Evolutionary conservation across 1,140 invertebrate genomes (phyloP).

Genomic region (Scaptomyza montana): DNA sequence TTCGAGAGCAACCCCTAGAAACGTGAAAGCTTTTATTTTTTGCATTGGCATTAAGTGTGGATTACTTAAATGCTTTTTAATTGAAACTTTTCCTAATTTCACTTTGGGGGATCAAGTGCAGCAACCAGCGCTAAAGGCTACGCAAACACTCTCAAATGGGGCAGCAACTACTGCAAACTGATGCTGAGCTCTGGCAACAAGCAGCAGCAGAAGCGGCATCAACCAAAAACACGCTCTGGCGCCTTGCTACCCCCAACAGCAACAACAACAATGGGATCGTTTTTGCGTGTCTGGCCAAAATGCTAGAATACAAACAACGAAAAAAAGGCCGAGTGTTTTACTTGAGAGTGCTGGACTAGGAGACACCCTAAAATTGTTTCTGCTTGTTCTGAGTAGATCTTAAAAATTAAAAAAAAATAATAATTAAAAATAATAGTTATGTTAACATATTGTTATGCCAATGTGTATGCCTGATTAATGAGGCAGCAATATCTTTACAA

Average conservation of each 20-base stretch:
- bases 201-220: conserved; percentile 2
- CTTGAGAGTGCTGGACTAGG: neutral
- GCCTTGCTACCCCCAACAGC: conserved; percentile 63
- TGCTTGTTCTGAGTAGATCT: too few species aligned
- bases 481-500: too few species aligned
- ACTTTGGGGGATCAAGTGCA: conserved; percentile 80
- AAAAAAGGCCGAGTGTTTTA: neutral
- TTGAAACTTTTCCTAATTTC: conserved; percentile 82
- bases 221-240: conserved; percentile 65
- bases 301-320: conserved; percentile 28
- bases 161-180: conserved; percentile 2
- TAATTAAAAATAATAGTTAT: too few species aligned
- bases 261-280: conserved; percentile 56
- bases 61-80: conserved; percentile 83
- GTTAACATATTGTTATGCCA: too few species aligned
- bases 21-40: conserved; percentile 46
- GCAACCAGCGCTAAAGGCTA: conserved; percentile 65
- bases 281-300: conserved; percentile 76
- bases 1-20: conserved; percentile 39
- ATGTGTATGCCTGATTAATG: too few species aligned
- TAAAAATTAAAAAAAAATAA: too few species aligned
- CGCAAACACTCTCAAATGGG: conserved; percentile 49
- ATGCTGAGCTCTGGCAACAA: conserved; percentile 2
- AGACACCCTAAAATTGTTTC: neutral
- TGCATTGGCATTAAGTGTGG: conserved; percentile 71